Conservation (phyloP, 2,113 vertebrate genomes). For the Ageneiosus marmoratus region DNA sequence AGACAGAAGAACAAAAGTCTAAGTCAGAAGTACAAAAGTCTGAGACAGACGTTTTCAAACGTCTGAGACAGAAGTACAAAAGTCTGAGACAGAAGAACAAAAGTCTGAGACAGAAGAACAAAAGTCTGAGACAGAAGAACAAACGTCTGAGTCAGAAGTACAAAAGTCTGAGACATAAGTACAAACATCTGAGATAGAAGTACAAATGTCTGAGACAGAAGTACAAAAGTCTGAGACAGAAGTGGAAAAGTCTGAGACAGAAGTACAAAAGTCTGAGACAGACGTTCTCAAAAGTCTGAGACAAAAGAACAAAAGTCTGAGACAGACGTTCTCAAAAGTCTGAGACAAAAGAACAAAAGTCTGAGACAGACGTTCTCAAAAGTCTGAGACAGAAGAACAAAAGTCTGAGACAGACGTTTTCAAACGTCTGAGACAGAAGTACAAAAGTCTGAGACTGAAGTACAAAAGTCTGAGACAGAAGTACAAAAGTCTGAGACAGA, state of each 20-base stretch:
- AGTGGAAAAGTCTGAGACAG: background rate
- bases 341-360: background rate
- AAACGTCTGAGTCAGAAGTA: background rate
- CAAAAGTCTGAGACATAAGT: background rate
- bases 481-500: no score
- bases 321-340: background rate
- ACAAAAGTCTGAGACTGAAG: background rate
- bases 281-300: background rate
- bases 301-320: background rate
- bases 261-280: background rate
- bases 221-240: background rate
- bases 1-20: background rate
- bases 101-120: background rate
- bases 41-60: background rate
- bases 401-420: background rate
- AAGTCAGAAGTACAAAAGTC: background rate
- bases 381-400: background rate
- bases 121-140: background rate
- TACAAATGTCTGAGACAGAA: background rate
- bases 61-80: background rate
- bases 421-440: no score
- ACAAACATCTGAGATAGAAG: background rate
- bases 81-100: background rate
- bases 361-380: background rate
- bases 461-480: background rate